Base-by-base conservation (phyloP, 1,140 invertebrate genomes). In the Caerostris extrusa region DNA sequence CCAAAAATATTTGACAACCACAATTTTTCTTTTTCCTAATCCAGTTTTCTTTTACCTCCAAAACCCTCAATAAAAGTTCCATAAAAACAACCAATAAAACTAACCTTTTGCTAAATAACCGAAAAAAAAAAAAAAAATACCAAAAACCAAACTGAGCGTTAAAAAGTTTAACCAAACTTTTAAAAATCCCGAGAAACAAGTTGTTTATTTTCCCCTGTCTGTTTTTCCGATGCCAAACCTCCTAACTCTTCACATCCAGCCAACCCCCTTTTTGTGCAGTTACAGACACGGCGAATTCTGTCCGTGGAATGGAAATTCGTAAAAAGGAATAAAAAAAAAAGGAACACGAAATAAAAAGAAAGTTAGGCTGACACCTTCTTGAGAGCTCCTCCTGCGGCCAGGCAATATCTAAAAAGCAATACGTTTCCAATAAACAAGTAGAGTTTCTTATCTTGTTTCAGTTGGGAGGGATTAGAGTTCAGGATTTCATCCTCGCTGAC, bases 381-480 rank as follows among this genome's bases (percentile, higher is more conserved):
- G 55, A 56, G 58, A 57, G 86, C 56, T 71, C 8, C 50, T 61
- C 67, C 88, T 67, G 53, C 55, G 56, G 86, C 60, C n/a, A 91
- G n/a, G 89, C 69, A 91, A 91, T 91, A 91, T 91, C 89, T 77
- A 82, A 91, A 91, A 91, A 91, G 89, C 71, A 91, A 77, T 91
- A 91, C 89, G 69, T 82, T 91, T 81, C 89, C 89, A 91, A 91
- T 91, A 91, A 91, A 91, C 67, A 91, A 56, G 89, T 61, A 69
- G 85, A 82, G 60, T 53, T 61, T 81, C 69, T 61, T 77, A 77
- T 71, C 89, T 57, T 14, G 55, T 81, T 82, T n/a, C 50, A 91
- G 55, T 77, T 61, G 69, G 53, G 67, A 58, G 55, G 71, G 89
- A 91, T 91, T 91, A 91, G 56, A 82, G 71, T 91, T 34, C 71